These are phyloP conservation scores for Muschampia plurimacula DNA, from an alignment of 2,888 invertebrate genomes.

Conservation along the genomic window DNA sequence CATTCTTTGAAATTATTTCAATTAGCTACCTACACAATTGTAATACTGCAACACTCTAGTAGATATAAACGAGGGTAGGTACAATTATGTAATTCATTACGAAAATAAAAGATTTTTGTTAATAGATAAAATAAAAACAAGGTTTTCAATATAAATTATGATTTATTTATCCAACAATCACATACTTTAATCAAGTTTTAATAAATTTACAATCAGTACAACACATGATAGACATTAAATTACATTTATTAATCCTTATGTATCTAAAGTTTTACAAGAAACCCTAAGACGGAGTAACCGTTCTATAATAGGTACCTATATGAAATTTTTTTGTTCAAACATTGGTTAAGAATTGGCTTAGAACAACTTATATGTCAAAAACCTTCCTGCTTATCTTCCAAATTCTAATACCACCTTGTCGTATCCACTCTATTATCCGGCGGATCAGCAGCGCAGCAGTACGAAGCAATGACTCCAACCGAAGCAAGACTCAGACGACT, in stretches of 20 bases:
- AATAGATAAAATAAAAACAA: neutral
- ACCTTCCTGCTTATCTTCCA: too few relatives aligned
- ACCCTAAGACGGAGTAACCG: too few relatives aligned
- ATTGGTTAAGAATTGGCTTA: too few relatives aligned
- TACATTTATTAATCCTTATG: neutral
- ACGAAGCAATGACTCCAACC: constrained; percentile 88
- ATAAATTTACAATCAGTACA: neutral
- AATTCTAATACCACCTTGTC: constrained; percentile 64
- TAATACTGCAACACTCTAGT: neutral
- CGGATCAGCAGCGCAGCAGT: constrained; percentile 90
- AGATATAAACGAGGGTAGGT: too few relatives aligned
- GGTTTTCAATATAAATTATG: neutral
- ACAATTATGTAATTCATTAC: too few relatives aligned
- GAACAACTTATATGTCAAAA: too few relatives aligned
- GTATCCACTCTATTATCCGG: constrained; percentile 90
- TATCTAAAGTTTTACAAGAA: too few relatives aligned
- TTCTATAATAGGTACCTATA: too few relatives aligned
- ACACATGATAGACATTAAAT: constrained; percentile 1
- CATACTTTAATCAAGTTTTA: constrained; percentile 1
- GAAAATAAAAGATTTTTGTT: neutral
- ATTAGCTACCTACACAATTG: too few relatives aligned
- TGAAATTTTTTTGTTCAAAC: too few relatives aligned
- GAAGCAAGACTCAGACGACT: constrained; percentile 89
- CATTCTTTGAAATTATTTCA: too few relatives aligned
- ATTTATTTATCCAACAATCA: constrained; percentile 33